Base-by-base conservation (phyloP, 2,888 invertebrate genomes). In the Chironomus riparius region DNA sequence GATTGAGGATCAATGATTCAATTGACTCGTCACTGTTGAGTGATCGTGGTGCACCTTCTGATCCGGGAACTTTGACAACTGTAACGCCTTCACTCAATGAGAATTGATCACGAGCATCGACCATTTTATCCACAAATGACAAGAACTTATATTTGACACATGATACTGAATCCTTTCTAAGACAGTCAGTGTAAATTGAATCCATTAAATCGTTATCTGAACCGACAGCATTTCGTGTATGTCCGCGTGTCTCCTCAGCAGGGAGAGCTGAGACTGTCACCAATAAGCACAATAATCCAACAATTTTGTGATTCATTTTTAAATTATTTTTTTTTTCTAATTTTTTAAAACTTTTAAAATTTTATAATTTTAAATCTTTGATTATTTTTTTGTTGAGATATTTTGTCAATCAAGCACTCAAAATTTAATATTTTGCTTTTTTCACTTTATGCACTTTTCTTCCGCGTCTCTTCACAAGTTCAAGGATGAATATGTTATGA, bases 91-190 rank as follows among this genome's bases (percentile, higher is more conserved):
- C 93, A 76, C 92, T 90, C 65, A 94, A 83, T 7, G 91, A 88
- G 81, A 93, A 92, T 78, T 89, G 89, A 81, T 94, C 93, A 83
- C 92, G 92, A 79, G 91, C 90, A 70, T 90, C 90, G 77, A 93
- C 86, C 86, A 92, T 91, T 84, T 93, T 93, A 86, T 94, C 94
- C 79, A 94, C 92, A 84, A 91, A 93, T 22, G 92, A 90, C 86
- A 93, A 92, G 81, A 94, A 88, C 83, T 93, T 94, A 86, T 92
- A 92, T 83, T 93, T 94, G 80, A 94, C 89, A 83, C 94, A 94
- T 83, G 91, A 90, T 79, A 92, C 89, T 38, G 93, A 92, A 81
- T 93, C 93, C 84, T 93, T 94, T 80, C 90, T 88, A 78, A 92
- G 85, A 82, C 94, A 94, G 81, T 94, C 94, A 80, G 87, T 87